Evolutionary conservation across 2,113 vertebrate genomes (phyloP).

Genomic region (Callipepla squamata): DNA sequence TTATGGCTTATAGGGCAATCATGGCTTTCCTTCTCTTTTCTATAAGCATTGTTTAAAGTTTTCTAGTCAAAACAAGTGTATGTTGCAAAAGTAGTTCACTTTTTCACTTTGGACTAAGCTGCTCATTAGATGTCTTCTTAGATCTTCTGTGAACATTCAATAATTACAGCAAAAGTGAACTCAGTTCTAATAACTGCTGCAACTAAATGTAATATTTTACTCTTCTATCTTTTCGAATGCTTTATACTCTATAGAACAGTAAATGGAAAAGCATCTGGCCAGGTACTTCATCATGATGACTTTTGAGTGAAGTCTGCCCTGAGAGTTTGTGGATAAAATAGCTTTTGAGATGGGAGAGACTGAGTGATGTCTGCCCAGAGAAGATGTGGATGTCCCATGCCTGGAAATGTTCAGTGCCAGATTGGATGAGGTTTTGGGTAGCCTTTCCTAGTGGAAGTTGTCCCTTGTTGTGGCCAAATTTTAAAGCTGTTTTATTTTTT

Average conservation of each 20-base stretch:
- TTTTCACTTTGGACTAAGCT: background rate
- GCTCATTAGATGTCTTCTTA: background rate
- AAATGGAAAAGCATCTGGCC: background rate
- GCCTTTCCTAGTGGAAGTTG: background rate
- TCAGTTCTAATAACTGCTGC: background rate
- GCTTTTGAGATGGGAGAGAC: background rate
- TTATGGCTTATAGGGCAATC: background rate
- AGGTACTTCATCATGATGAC: accelerated
- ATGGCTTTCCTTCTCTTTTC: background rate
- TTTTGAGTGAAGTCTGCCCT: background rate
- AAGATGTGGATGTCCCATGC: background rate
- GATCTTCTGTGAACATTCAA: background rate
- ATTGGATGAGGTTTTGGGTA: background rate
- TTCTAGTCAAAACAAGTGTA: background rate
- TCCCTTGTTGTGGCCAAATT: background rate
- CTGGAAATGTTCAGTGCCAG: background rate
- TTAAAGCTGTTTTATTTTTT: background rate
- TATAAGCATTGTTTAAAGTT: background rate
- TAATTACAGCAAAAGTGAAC: background rate
- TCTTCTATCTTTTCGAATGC: background rate
- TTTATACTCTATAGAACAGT: background rate
- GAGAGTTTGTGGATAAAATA: background rate
- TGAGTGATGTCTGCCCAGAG: background rate
- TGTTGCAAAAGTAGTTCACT: background rate
- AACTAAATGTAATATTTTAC: background rate